These are phyloP conservation scores for Pyxicephalus adspersus DNA, from an alignment of 2,113 vertebrate genomes.

Conservation along the genomic window DNA sequence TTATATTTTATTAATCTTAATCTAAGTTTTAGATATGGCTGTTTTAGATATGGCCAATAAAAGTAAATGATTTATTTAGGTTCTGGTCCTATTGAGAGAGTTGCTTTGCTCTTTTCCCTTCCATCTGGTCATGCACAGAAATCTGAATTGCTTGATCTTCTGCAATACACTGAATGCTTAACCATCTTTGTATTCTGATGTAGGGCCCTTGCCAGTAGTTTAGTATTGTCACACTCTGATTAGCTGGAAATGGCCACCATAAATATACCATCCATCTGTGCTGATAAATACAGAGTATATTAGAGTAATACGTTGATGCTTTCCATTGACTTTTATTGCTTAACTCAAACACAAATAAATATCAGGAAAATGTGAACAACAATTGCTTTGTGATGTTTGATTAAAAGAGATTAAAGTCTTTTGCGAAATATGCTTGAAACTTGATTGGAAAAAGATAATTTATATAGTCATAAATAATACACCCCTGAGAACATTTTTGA, in stretches of 20 bases:
- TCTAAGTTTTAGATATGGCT: neutral
- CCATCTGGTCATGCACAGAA: slow-evolving; percentile 15
- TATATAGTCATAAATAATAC: too few relatives aligned
- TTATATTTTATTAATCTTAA: neutral
- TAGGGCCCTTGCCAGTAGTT: slow-evolving; percentile 37
- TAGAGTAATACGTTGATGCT: slow-evolving; percentile 38
- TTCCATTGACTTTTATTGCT: slow-evolving; percentile 40
- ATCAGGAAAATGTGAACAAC: slow-evolving; percentile 50
- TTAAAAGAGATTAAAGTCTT: slow-evolving; percentile 39
- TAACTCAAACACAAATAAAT: slow-evolving; percentile 40
- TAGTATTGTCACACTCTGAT: slow-evolving; percentile 42
- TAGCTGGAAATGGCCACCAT: slow-evolving; percentile 37
- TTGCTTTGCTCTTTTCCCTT: slow-evolving; percentile 28
- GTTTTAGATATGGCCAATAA: neutral
- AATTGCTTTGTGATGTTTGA: slow-evolving; percentile 45
- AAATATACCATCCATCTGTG: slow-evolving; percentile 48
- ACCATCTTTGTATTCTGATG: slow-evolving; percentile 15
- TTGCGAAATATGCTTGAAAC: slow-evolving; percentile 29
- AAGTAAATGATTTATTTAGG: neutral
- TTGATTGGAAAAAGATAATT: neutral
- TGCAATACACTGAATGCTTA: slow-evolving; percentile 15
- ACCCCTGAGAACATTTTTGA: too few relatives aligned
- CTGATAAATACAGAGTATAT: slow-evolving; percentile 26
- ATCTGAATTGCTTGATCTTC: slow-evolving; percentile 12
- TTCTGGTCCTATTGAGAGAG: neutral